These are phyloP conservation scores for Chinchilla lanigera DNA, from an alignment of 2,113 vertebrate genomes.

Conservation along the genomic window DNA sequence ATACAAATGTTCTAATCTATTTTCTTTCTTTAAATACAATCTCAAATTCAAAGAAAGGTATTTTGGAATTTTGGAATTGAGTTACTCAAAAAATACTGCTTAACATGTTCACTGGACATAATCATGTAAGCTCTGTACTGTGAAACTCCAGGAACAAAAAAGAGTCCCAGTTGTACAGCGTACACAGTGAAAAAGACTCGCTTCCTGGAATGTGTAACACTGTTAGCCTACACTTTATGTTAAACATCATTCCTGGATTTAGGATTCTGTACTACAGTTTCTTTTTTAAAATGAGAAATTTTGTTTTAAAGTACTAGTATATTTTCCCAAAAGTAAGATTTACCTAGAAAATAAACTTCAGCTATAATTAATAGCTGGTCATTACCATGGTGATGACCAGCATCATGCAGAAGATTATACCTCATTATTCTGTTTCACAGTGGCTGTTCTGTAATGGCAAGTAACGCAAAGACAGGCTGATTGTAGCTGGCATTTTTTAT, in stretches of 20 bases:
- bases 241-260: background rate
- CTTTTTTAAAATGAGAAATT: conserved; percentile 43
- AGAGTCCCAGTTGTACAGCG: background rate
- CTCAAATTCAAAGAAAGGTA: conserved; percentile 20
- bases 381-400: background rate
- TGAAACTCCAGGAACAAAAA: background rate
- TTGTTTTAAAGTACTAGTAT: background rate
- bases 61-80: background rate
- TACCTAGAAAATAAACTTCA: background rate
- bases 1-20: background rate
- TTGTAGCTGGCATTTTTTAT: background rate
- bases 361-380: background rate
- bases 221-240: background rate
- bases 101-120: background rate
- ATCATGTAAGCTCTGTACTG: background rate
- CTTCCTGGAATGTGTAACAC: background rate
- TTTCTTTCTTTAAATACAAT: conserved; percentile 55
- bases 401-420: background rate
- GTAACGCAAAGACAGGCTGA: background rate
- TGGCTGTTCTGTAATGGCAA: background rate
- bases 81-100: background rate
- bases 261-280: background rate
- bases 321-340: background rate
- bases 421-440: background rate
- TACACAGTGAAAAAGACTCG: background rate